Evolutionary conservation across 2,797 vertebrate species (phyloP), one percentile per base, ranked within the genome.

Genomic region (Phoebastria nigripes): DNA sequence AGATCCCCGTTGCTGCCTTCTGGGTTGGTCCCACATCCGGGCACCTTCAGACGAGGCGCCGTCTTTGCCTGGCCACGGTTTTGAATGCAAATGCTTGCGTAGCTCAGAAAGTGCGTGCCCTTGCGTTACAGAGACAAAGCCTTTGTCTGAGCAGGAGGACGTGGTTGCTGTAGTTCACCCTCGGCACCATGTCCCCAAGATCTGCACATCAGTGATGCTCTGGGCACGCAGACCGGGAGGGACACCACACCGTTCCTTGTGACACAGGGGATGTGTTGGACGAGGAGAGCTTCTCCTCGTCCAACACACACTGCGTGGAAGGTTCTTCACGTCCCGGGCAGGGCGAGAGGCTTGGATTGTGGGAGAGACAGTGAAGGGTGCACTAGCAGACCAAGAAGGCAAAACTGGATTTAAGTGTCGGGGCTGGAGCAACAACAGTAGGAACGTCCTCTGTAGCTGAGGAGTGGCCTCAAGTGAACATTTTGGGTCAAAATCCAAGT

Each of bases 171-270:
- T 2, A 13, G 17, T 7, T 28, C 67, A 11, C 11, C 58, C 72
- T 8, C 6, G 0, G 49, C 17, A 11, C 4, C 3, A 2, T 3
- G 15, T 52, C 42, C 33, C 71, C 3, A 1, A 8, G 42, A 24
- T 19, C 19, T 1, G 26, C 5, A 0, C 6, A 10, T 11, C 10
- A 17, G 8, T 0, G 24, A 37, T 12, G 26, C 82, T n/a, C 15
- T 11, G 77, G 58, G 46, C 33, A 18, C 1, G 1, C 3, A 3
- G 51, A 26, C 8, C 0, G 2, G 37, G 66, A 46, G 9, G 29
- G 49, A 39, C 16, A 3, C 2, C 18, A 8, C 42, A 3, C 9
- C 3, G 2, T 28, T 67, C 37, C 69, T 8, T 0, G 39, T 0
- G 0, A 28, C 5, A 8, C 13, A 7, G n/a, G 26, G 22, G 49